phyloP scores from a whole-genome alignment of 1,140 invertebrate genomes.

The Maconellicoccus hirsutus region DNA sequence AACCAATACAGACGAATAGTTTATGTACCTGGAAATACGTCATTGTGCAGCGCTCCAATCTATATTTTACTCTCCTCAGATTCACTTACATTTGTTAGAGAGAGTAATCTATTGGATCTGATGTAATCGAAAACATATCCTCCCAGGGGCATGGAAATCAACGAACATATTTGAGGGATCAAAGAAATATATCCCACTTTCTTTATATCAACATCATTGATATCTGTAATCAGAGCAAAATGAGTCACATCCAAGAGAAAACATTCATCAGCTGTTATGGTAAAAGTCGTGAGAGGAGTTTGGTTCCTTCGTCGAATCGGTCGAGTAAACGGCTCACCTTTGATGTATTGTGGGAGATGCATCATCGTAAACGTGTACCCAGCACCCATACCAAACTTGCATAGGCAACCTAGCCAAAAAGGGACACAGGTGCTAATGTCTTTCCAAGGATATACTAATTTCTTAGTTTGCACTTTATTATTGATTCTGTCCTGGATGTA shows the following conservation, averaged over 20 bases:
- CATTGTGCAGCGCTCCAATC: no score
- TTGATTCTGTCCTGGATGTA: background rate
- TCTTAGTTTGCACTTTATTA: background rate
- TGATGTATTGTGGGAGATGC: background rate
- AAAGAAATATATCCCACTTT: background rate
- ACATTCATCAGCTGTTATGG: no score
- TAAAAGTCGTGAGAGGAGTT: no score
- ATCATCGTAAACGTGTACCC: background rate
- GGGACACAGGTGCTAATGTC: conserved; percentile 68
- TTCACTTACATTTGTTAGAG: background rate
- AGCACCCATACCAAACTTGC: background rate
- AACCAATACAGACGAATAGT: background rate
- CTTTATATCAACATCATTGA: background rate
- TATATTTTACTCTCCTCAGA: no score
- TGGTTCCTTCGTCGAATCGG: no score
- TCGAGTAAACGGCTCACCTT: no score
- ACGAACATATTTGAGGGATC: background rate
- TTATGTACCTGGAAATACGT: background rate
- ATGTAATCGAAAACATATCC: conserved; percentile 5
- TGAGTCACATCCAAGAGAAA: no score
- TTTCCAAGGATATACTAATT: conserved; percentile 50
- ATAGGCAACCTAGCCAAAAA: conserved; percentile 55
- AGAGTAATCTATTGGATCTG: background rate
- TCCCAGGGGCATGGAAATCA: background rate
- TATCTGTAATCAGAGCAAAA: background rate